phyloP scores from a whole-genome alignment of 2,888 invertebrate species.

The Athalia circularis region DNA sequence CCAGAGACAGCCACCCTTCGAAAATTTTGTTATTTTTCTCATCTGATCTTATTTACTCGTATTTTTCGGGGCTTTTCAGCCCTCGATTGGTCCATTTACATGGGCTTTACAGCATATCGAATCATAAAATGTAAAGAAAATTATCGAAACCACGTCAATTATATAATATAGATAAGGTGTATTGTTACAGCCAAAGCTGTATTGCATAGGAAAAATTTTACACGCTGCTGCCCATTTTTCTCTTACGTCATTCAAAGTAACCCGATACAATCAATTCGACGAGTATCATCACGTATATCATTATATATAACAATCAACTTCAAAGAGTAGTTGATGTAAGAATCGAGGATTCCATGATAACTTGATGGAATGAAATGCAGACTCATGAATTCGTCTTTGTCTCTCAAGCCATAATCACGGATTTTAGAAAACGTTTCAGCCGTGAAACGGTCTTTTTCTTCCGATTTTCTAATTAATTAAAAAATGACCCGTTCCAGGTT shows the following conservation, averaged over 20 bases:
- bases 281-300: too few species aligned
- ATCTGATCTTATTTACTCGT: neutral
- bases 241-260: too few species aligned
- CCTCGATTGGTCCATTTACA: too few species aligned
- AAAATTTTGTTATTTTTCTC: neutral
- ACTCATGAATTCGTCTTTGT: conserved; percentile 24
- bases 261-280: too few species aligned
- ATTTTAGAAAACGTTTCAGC: neutral
- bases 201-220: too few species aligned
- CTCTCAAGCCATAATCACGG: neutral
- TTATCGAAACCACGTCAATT: neutral
- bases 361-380: conserved; percentile 39
- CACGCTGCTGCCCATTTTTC: too few species aligned
- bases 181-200: too few species aligned
- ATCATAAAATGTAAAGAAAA: neutral
- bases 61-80: too few species aligned
- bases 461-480: neutral
- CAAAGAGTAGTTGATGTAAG: neutral
- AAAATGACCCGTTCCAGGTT: neutral
- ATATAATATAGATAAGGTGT: neutral
- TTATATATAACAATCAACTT: too few species aligned
- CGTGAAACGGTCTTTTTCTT: neutral
- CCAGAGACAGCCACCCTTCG: conserved; percentile 16
- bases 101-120: neutral
- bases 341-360: conserved; percentile 18